A percentile compares a stretch with the other conserved stretches of the same genome.
These are phyloP conservation scores for Salmo trutta DNA, from an alignment of 2,797 vertebrate genomes.

Conservation along the genomic window DNA sequence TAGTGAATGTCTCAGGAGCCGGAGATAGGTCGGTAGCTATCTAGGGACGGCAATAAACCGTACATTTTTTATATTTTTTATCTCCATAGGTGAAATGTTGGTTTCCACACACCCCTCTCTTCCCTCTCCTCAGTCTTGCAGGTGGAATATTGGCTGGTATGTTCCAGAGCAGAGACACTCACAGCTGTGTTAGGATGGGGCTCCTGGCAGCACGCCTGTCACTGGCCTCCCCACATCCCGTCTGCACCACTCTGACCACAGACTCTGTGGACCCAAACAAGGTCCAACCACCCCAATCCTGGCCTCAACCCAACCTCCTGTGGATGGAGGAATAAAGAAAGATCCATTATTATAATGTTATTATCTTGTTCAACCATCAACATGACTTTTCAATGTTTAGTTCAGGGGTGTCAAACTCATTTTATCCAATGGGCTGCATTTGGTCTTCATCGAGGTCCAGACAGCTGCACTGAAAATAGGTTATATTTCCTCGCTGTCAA, in stretches of 20 bases:
- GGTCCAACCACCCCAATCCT: slow-evolving; percentile 54
- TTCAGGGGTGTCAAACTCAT: not conserved
- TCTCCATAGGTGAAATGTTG: too few species aligned
- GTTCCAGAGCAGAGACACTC: slow-evolving; percentile 71
- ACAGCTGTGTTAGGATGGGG: slow-evolving; percentile 83
- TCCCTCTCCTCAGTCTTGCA: slow-evolving; percentile 75
- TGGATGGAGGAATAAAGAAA: slow-evolving; percentile 53
- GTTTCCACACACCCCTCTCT: not conserved
- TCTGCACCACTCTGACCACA: slow-evolving; percentile 71
- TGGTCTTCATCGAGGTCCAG: too few species aligned
- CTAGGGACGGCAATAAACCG: not conserved
- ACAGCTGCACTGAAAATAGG: too few species aligned
- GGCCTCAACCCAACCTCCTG: slow-evolving; percentile 66
- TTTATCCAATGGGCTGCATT: too few species aligned
- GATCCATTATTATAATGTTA: not conserved
- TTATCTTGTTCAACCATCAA: not conserved
- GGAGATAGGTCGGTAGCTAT: slow-evolving; percentile 81
- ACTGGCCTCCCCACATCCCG: slow-evolving; percentile 76
- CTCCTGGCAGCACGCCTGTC: slow-evolving; percentile 81
- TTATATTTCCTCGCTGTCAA: too few species aligned
- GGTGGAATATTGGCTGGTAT: slow-evolving; percentile 83
- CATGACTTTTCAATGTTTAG: not conserved
- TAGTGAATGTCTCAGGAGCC: slow-evolving; percentile 87
- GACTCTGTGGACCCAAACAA: slow-evolving; percentile 67
- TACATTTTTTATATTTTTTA: too few species aligned